Evolutionary conservation across 2,113 vertebrate species (phyloP).

Genomic region (Gymnarchus niloticus): DNA sequence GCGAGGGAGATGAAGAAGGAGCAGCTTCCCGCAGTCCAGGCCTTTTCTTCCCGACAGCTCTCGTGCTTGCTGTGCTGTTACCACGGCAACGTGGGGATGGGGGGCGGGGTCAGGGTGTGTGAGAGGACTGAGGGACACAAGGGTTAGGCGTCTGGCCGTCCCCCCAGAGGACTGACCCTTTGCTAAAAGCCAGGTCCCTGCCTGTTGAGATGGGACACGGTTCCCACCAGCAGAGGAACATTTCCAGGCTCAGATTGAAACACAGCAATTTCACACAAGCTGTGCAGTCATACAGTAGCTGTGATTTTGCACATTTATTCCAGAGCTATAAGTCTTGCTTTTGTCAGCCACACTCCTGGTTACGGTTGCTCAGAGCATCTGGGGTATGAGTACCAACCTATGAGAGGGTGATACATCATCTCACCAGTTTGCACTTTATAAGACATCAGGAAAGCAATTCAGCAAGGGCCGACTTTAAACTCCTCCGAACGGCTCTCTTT

Average conservation of each 20-base stretch:
- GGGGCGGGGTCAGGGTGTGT: neutral
- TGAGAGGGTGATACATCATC: neutral
- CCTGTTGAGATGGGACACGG: constrained; percentile 1
- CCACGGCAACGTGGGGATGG: neutral
- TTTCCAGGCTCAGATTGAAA: neutral
- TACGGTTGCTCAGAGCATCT: neutral
- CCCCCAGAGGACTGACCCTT: constrained; percentile 21
- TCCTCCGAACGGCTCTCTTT: neutral
- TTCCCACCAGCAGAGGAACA: neutral
- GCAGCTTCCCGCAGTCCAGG: neutral
- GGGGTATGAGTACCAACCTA: neutral
- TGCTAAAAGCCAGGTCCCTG: constrained; percentile 14
- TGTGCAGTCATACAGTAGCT: neutral
- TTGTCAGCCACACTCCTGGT: neutral
- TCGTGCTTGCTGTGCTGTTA: neutral
- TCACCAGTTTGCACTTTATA: neutral
- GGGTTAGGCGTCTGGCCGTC: constrained; percentile 4
- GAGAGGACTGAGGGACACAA: neutral
- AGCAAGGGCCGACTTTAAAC: neutral
- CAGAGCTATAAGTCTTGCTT: neutral
- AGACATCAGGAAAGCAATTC: neutral
- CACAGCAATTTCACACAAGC: constrained; percentile 25
- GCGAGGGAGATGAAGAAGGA: too few species aligned
- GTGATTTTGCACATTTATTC: neutral
- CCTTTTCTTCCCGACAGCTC: neutral